Evolutionary conservation across 2,113 vertebrate species (phyloP).

Genomic region (Indri indri): DNA sequence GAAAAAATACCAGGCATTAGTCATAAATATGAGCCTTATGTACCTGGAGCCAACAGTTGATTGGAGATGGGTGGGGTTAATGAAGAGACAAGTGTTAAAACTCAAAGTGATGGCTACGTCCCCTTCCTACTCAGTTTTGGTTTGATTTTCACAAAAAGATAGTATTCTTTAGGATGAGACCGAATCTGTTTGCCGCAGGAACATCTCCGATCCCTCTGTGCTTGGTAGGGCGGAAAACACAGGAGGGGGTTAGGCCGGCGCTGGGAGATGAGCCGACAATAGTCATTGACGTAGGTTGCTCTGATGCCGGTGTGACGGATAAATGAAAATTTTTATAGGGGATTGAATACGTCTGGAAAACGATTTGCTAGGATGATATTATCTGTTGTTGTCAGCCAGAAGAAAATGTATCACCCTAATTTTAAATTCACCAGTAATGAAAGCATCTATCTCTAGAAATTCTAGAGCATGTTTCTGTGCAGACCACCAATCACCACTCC

Average conservation of each 20-base stretch:
- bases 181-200: not conserved
- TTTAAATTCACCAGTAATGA: slow-evolving; percentile 21
- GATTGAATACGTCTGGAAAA: not conserved
- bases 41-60: not conserved
- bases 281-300: not conserved
- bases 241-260: not conserved
- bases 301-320: not conserved
- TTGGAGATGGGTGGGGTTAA: not conserved
- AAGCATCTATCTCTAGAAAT: slow-evolving; percentile 16
- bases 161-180: not conserved
- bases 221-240: not conserved
- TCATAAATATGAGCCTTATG: not conserved
- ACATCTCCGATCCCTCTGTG: not conserved
- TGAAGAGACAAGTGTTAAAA: not conserved
- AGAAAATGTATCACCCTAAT: not conserved
- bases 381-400: not conserved
- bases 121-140: not conserved
- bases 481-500: not conserved
- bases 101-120: not conserved
- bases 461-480: not conserved
- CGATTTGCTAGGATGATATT: slow-evolving; percentile 19
- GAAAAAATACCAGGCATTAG: not conserved
- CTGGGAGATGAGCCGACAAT: not conserved
- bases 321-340: not conserved
- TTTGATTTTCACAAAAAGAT: not conserved